Base-by-base conservation (phyloP, 2,113 vertebrate species). In the Mustela lutreola region DNA sequence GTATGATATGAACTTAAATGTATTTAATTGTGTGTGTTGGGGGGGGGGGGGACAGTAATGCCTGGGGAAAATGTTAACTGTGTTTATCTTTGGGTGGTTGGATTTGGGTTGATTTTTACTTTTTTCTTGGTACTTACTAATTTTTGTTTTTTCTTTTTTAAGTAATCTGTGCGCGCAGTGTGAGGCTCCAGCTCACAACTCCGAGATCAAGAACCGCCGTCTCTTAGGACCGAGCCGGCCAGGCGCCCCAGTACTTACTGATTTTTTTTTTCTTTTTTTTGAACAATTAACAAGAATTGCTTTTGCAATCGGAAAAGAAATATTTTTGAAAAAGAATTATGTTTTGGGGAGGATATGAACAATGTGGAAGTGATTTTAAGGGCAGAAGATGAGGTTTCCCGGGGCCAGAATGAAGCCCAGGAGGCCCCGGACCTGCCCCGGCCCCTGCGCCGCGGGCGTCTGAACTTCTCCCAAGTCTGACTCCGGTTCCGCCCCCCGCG, bases 391-490 rank as follows among this genome's bases (percentile, higher is more conserved):
- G 75, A 71, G 53, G 42, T 26, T 31, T 89, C 75, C 63, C 24
- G 19, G 36, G n/a, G 58, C 10, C 26, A 36, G 45, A 73, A 62
- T n/a, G 60, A 33, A 56, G 48, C 31, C 48, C 14, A 75, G 63
- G 11, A 5, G 24, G 21, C 4, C 11, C 9, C 0, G 5, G 71
- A 75, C 39, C 21, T 42, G 71, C 11, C 70, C 56, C 21, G 26
- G 26, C 11, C 42, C 11, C 1, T 0, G 0, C 18, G 48, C 48
- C 6, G 0, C 3, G 0, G 36, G 2, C 18, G 5, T 53, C 31
- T 4, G 53, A 22, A 62, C 24, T 26, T 87, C 39, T n/a, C 11
- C 4, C 65, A 11, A 95, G 62, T 60, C 84, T 60, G 56, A 24
- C 24, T 85, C 26, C 5, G 5, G 1, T 58, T 56, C 67, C 26